Percentiles rank a stretch among this genome's conserved stretches.
Conservation (phyloP, 2,888 invertebrate species). For the Cephus runcator region DNA sequence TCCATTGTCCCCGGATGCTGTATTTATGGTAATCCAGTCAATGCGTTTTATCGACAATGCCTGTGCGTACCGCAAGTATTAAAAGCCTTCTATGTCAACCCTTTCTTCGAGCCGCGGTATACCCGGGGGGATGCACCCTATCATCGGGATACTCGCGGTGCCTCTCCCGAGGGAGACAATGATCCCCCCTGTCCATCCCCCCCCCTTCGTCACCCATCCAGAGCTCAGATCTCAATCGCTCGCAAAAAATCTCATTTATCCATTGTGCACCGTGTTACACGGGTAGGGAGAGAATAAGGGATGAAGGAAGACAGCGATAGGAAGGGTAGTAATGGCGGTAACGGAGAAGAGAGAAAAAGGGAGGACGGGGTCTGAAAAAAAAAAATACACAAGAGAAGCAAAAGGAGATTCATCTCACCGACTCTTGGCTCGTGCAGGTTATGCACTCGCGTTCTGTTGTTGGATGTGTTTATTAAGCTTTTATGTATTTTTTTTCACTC, state of each 20-base stretch:
- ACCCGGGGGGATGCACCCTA: constrained; percentile 59
- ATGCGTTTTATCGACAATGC: constrained; percentile 59
- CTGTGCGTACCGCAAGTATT: constrained; percentile 53
- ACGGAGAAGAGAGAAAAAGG: constrained; percentile 18
- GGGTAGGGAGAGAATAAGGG: constrained; percentile 13
- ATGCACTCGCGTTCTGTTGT: constrained; percentile 41
- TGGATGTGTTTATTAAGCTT: constrained; percentile 52
- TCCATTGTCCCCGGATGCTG: constrained; percentile 20
- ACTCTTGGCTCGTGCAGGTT: constrained; percentile 52
- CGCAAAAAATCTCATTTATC: constrained; percentile 64
- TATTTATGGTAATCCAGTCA: constrained; percentile 57
- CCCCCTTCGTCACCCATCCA: constrained; percentile 24
- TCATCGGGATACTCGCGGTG: constrained; percentile 55
- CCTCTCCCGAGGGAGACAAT: constrained; percentile 56
- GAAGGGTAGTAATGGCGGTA: constrained; percentile 5
- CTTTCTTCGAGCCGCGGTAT: constrained; percentile 47
- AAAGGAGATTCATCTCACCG: constrained; percentile 18
- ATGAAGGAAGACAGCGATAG: neutral
- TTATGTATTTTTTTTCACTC: constrained; percentile 15
- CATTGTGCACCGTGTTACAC: constrained; percentile 55
- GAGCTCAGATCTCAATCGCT: constrained; percentile 60
- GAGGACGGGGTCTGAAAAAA: constrained; percentile 7
- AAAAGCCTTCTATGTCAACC: constrained; percentile 61
- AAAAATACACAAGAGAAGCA: constrained; percentile 1
- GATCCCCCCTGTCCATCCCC: constrained; percentile 40